Base-by-base conservation (phyloP, 2,888 invertebrate species). In the Zygaena filipendulae region DNA sequence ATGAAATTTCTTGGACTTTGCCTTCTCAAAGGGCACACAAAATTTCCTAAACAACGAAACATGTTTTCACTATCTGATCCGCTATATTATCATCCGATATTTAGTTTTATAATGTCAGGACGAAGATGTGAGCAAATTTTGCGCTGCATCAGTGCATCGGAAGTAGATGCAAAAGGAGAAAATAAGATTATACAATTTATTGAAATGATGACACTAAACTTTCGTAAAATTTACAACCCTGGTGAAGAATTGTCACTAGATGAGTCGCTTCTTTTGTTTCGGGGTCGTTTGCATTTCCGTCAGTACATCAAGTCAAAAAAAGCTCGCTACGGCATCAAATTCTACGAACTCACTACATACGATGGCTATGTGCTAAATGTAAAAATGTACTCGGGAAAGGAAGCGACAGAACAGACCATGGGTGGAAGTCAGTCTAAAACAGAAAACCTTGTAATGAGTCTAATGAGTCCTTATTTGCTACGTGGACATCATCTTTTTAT, bases 341-440 rank as follows among this genome's bases (percentile, higher is more conserved):
- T 47, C 30, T 47, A 45, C 32, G 43, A 35, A 26, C 35, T 49
- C 12, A 42, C 49, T 14, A 42, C 45, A 16, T 22, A 29, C 13
- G 43, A 47, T 34, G 51, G 48, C n/a, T 48, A 46, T 46, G 46
- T 47, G 16, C 28, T 49, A 21, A 47, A 47, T 30, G 30, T 45
- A 13, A 27, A 33, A 5, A 48, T 50, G 45, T 50, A 50, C 33
- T 27, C 23, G 25, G 45, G 47, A 23, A 47, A 37, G 32, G 37
- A 40, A 24, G 11, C 10, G 5, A 13, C 21, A 13, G 20, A 20
- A 4, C 23, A 24, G 11, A 12, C n/a, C 6, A 13, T 29, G 7
- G 24, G 13, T 27, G 22, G 31, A 14, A 13, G 32, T 25, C 13
- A 23, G 20, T 23, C 25, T 23, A 43, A 44, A 23, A 32, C 31